Evolutionary conservation across 2,113 vertebrate genomes (phyloP).

Genomic region (Mirounga angustirostris): DNA sequence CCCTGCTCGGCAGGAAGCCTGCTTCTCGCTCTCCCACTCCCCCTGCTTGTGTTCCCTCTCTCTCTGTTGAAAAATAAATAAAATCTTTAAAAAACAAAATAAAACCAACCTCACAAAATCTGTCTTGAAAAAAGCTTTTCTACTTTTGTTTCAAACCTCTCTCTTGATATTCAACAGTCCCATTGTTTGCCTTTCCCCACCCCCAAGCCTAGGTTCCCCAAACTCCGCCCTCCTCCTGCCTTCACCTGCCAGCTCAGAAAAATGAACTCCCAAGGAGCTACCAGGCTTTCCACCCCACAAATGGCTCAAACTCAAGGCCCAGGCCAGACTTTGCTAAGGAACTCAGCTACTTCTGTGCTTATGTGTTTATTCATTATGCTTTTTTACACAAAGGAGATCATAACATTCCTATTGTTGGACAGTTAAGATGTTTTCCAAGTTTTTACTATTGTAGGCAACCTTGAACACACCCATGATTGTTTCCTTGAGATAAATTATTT

Average conservation of each 20-base stretch:
- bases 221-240: neutral
- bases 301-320: neutral
- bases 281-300: neutral
- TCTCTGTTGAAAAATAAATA: too few relatives aligned
- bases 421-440: neutral
- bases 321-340: neutral
- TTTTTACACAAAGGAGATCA: constrained; percentile 27
- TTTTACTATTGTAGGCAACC: constrained; percentile 26
- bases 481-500: constrained; percentile 64
- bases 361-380: neutral
- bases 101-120: neutral
- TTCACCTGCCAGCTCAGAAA: neutral
- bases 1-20: too few relatives aligned
- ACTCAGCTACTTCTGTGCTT: neutral
- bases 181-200: neutral
- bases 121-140: neutral
- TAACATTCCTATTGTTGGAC: neutral
- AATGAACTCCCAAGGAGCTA: neutral
- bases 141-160: neutral
- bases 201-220: neutral
- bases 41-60: too few relatives aligned
- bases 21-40: too few relatives aligned
- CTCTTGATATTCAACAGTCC: neutral
- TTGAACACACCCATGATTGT: constrained; percentile 68
- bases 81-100: too few relatives aligned